Conservation (phyloP, 2,888 invertebrate species). For the Rhabditophanes sp. region DNA sequence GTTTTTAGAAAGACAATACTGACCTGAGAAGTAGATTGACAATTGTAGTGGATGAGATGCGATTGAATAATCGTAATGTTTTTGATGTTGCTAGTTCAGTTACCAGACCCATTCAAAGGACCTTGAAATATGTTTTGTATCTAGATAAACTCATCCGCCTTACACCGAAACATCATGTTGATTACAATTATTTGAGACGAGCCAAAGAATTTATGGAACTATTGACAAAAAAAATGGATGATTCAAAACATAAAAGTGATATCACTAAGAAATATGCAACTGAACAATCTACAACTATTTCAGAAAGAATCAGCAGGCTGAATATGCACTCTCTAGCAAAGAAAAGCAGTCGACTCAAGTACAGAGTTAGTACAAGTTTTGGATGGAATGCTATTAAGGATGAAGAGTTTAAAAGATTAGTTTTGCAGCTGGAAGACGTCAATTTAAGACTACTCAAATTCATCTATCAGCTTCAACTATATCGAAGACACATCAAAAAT, state of each 20-base stretch:
- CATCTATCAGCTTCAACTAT: too few species aligned
- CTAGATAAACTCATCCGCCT: conserved; percentile 27
- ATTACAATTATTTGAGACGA: not conserved
- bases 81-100: conserved; percentile 32
- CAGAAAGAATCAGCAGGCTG: conserved; percentile 23
- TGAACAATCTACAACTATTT: conserved; percentile 15
- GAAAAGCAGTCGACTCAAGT: conserved; percentile 36
- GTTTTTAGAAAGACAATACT: conserved; percentile 3
- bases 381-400: too few species aligned
- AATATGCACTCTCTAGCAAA: conserved; percentile 33
- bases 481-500: too few species aligned
- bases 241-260: conserved; percentile 33
- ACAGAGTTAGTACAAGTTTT: too few species aligned
- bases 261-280: conserved; percentile 16
- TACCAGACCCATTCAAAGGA: conserved; percentile 30
- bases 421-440: too few species aligned
- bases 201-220: conserved; percentile 23
- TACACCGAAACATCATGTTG: too few species aligned
- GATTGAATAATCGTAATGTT: conserved; percentile 14
- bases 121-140: conserved; percentile 36
- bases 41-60: conserved; percentile 18
- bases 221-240: conserved; percentile 38
- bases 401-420: too few species aligned
- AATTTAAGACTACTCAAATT: too few species aligned
- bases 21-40: too few species aligned